These are phyloP conservation scores for Microtus oregoni DNA, from an alignment of 2,113 vertebrate species.

Conservation along the genomic window DNA sequence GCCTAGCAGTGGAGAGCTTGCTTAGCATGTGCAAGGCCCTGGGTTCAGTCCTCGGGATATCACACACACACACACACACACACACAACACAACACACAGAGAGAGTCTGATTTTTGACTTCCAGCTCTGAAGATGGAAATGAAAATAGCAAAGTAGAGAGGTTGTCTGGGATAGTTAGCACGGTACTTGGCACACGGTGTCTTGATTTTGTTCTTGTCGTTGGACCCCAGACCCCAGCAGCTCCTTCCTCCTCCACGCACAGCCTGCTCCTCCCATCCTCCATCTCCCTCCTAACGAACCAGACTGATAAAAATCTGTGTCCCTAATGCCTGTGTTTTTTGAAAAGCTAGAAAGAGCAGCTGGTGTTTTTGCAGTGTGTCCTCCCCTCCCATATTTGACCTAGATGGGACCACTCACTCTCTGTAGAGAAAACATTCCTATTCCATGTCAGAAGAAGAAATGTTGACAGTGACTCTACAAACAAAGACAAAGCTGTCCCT, in stretches of 20 bases:
- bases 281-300: background rate
- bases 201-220: background rate
- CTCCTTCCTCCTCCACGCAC: background rate
- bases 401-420: background rate
- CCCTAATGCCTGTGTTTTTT: conserved; percentile 43
- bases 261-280: background rate
- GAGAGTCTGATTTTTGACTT: background rate
- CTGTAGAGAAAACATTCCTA: background rate
- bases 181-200: background rate
- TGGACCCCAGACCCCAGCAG: background rate
- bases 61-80: no score
- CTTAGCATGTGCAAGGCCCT: background rate
- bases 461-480: background rate
- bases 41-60: background rate
- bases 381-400: conserved; percentile 46
- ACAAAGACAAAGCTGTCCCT: background rate
- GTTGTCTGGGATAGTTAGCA: background rate
- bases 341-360: conserved; percentile 63
- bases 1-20: background rate
- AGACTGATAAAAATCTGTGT: conserved; percentile 72
- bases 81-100: background rate
- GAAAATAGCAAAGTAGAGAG: no score
- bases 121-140: no score
- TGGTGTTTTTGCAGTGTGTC: conserved; percentile 51
- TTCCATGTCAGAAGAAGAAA: background rate